Evolutionary conservation across 2,113 vertebrate species (phyloP).

Genomic region (Collichthys lucidus): DNA sequence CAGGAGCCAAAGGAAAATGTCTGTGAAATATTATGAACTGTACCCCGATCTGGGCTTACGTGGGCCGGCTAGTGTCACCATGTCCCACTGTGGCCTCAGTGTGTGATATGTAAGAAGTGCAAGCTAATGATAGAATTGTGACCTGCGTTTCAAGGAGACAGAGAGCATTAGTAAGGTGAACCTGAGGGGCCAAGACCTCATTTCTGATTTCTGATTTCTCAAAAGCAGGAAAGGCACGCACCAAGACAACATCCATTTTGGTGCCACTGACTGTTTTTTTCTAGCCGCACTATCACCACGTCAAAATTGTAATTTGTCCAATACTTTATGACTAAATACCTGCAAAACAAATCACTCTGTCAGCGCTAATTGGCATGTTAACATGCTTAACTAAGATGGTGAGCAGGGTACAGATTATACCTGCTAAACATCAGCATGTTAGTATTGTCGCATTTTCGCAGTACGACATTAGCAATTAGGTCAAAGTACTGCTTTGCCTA

Average conservation of each 20-base stretch:
- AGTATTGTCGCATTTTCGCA: not conserved
- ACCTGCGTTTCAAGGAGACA: not conserved
- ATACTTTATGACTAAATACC: not conserved
- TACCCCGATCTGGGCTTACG: not conserved
- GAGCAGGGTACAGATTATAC: conserved; percentile 1
- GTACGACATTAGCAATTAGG: not conserved
- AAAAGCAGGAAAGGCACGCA: not conserved
- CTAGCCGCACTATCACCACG: no score
- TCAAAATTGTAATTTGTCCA: not conserved
- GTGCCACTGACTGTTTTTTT: no score
- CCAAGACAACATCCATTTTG: not conserved
- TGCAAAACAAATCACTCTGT: not conserved
- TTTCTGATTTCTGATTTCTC: not conserved
- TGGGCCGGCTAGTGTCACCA: not conserved
- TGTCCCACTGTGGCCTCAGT: not conserved
- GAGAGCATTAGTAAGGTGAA: not conserved
- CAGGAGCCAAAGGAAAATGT: not conserved
- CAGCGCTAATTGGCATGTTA: not conserved
- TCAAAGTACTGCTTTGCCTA: not conserved
- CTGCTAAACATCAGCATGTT: not conserved
- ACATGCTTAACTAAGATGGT: not conserved
- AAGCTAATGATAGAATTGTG: not conserved
- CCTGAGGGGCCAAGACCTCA: not conserved
- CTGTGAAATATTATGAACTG: not conserved
- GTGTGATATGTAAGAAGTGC: not conserved